phyloP scores from a whole-genome alignment of 1,140 invertebrate species.

The Panonychus citri region DNA sequence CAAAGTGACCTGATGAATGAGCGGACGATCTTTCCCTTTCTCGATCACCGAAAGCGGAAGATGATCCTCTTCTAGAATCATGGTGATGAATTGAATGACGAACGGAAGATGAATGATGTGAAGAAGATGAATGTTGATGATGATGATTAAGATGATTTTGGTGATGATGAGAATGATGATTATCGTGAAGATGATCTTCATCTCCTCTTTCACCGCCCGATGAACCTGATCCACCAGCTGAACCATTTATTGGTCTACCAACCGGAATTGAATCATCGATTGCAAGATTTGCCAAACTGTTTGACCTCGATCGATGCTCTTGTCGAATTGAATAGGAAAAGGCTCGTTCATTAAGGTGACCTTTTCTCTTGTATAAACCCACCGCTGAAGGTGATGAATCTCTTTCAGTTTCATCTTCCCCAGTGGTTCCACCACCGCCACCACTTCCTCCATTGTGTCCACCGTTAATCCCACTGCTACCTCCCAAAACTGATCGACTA shows the following conservation, averaged over 20 bases:
- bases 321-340: slow-evolving; percentile 82
- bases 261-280: slow-evolving; percentile 11
- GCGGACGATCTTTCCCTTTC: background rate
- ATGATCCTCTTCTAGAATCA: background rate
- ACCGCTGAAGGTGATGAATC: slow-evolving; percentile 47
- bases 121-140: no score
- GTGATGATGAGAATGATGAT: background rate
- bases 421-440: background rate
- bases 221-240: background rate
- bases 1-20: background rate
- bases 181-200: background rate
- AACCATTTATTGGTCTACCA: background rate
- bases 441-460: background rate
- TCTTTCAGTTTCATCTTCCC: slow-evolving; percentile 23
- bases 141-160: no score
- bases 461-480: background rate
- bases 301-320: slow-evolving; percentile 66
- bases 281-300: slow-evolving; percentile 52
- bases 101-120: no score
- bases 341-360: slow-evolving; percentile 71
- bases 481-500: background rate
- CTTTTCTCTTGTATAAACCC: slow-evolving; percentile 64
- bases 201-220: background rate
- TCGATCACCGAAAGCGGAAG: background rate
- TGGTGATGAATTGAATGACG: background rate